Percentiles rank a stretch among this genome's conserved stretches.
Evolutionary conservation across 92 coral and sea anemone genomes (phyloP).

Genomic region (Zoanthus sansibaricus): DNA sequence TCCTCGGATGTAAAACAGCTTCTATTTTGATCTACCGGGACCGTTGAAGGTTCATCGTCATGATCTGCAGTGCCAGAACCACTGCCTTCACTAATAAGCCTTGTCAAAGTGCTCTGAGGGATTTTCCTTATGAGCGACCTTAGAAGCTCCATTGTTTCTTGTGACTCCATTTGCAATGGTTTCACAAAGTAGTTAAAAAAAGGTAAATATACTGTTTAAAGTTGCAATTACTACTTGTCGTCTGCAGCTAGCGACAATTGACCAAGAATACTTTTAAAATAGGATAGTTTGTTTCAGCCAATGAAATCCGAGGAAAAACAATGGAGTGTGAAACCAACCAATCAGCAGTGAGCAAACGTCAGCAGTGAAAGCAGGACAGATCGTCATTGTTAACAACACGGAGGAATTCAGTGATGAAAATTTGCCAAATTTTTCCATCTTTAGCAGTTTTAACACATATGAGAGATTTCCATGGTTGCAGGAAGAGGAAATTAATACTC

Average conservation of each 20-base stretch:
- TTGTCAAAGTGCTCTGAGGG: slow-evolving; percentile 12
- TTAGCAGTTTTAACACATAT: background rate
- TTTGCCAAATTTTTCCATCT: background rate
- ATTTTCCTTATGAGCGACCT: slow-evolving; percentile 11
- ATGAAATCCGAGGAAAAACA: background rate
- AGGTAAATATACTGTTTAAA: no score
- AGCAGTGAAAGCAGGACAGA: background rate
- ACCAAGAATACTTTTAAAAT: background rate
- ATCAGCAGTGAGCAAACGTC: background rate
- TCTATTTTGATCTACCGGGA: background rate
- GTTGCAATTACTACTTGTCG: background rate
- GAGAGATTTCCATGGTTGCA: background rate
- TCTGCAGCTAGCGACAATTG: slow-evolving; percentile 4
- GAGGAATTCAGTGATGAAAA: background rate
- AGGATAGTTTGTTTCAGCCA: background rate
- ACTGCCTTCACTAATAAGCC: slow-evolving; percentile 1
- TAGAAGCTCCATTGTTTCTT: slow-evolving; percentile 4
- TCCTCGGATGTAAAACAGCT: slow-evolving; percentile 14
- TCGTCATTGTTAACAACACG: background rate
- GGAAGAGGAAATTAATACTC: background rate
- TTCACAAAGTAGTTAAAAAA: no score
- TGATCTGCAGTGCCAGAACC: slow-evolving; percentile 6
- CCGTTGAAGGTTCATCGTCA: slow-evolving; percentile 5
- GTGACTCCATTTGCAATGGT: slow-evolving; percentile 1
- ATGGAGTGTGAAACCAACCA: background rate